Evolutionary conservation across 2,797 vertebrate species (phyloP).

Genomic region (Botia almorhae): DNA sequence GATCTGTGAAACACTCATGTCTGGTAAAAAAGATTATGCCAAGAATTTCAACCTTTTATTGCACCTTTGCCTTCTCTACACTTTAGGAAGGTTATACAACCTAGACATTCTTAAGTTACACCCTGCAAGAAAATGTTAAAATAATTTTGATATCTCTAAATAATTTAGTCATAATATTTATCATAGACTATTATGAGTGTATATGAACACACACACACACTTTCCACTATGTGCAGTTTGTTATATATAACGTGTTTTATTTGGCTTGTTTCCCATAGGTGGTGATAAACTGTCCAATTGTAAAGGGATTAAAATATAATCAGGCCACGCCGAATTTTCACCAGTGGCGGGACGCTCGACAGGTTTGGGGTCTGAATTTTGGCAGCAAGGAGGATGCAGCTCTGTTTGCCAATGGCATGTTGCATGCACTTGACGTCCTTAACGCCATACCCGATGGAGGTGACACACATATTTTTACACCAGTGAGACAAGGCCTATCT

Average conservation of each 20-base stretch:
- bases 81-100: no score
- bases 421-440: slow-evolving; percentile 83
- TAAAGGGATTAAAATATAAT: slow-evolving; percentile 89
- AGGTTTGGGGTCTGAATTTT: slow-evolving; percentile 95
- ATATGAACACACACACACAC: no score
- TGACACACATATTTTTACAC: slow-evolving; percentile 50
- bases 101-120: no score
- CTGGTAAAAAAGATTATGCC: neutral
- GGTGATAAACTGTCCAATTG: slow-evolving; percentile 91
- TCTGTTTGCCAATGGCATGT: slow-evolving; percentile 86
- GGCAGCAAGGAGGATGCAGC: slow-evolving; percentile 88
- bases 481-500: neutral
- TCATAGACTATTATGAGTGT: no score
- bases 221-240: no score
- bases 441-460: slow-evolving; percentile 76
- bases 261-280: slow-evolving; percentile 74
- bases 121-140: no score
- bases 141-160: no score
- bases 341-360: slow-evolving; percentile 90
- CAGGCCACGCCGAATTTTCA: slow-evolving; percentile 93
- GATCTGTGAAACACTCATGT: slow-evolving; percentile 54
- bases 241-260: neutral
- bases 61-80: no score
- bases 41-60: no score
- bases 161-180: no score